These are phyloP conservation scores for Parthenolecanium corni DNA, from an alignment of 2,888 invertebrate species.

Conservation along the genomic window DNA sequence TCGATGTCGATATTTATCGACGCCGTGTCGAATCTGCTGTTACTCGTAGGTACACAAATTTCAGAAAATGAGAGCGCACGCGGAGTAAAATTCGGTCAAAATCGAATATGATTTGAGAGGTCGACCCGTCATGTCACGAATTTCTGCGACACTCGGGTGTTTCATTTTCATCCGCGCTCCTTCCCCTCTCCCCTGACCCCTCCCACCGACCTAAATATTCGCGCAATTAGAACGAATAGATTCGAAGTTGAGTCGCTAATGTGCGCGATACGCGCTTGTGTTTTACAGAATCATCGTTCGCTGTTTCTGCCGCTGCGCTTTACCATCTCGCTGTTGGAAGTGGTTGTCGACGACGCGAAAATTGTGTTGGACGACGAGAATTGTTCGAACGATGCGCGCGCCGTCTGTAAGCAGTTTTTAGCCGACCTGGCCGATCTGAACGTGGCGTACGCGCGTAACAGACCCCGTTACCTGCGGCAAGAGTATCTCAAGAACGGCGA, in stretches of 20 bases:
- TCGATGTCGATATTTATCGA: too few species aligned
- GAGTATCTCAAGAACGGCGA: too few species aligned
- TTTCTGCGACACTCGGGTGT: too few species aligned
- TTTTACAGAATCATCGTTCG: slow-evolving; percentile 4
- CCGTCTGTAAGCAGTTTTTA: background rate
- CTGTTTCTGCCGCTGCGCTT: background rate
- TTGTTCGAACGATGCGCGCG: background rate
- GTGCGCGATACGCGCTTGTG: background rate
- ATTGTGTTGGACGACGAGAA: background rate
- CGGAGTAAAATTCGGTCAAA: too few species aligned
- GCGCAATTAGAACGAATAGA: background rate
- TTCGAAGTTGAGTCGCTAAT: background rate
- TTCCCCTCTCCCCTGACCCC: background rate
- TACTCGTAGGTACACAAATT: too few species aligned
- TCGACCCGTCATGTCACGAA: background rate
- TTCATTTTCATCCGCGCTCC: too few species aligned
- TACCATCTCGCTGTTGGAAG: background rate
- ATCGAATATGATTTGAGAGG: too few species aligned
- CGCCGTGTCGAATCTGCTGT: too few species aligned
- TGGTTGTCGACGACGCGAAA: slow-evolving; percentile 10
- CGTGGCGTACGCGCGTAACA: background rate
- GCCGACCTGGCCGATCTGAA: background rate
- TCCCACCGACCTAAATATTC: background rate
- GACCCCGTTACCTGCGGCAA: background rate
- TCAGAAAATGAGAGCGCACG: too few species aligned